These are phyloP conservation scores for Cyclura pinguis DNA, from an alignment of 2,797 vertebrate species.

Conservation along the genomic window DNA sequence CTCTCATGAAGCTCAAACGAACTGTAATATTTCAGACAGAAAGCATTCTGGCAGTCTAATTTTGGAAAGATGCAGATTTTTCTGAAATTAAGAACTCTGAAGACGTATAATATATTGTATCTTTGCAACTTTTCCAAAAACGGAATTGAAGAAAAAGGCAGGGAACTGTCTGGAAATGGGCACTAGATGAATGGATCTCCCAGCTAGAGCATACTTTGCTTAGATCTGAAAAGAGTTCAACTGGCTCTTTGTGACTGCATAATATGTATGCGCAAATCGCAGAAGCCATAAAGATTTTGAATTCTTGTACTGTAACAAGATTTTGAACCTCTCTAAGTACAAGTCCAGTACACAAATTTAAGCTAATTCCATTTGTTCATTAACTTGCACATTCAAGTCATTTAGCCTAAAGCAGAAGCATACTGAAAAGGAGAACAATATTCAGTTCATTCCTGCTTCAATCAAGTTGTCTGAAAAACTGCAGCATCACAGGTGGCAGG, in stretches of 20 bases:
- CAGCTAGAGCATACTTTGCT: no score
- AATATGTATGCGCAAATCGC: no score
- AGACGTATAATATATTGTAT: not conserved
- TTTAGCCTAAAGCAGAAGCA: not conserved
- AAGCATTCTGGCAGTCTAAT: conserved; percentile 7
- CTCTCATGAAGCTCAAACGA: conserved; percentile 1
- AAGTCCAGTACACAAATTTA: not conserved
- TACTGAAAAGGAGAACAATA: not conserved
- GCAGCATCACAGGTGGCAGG: not conserved
- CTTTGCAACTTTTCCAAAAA: not conserved
- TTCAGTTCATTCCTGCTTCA: not conserved
- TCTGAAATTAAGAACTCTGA: not conserved
- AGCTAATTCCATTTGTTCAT: not conserved
- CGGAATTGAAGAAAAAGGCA: no score
- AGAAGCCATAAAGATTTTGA: not conserved
- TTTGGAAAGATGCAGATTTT: not conserved
- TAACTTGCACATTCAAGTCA: not conserved
- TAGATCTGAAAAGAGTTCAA: no score
- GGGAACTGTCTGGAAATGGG: no score
- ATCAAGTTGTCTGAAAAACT: not conserved
- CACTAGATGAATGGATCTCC: no score
- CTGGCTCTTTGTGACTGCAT: no score
- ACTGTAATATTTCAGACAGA: not conserved
- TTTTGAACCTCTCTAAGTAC: not conserved
- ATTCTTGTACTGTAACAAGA: not conserved